Evolutionary conservation across 2,797 vertebrate genomes (phyloP).

Genomic region (Cetoscarus ocellatus): DNA sequence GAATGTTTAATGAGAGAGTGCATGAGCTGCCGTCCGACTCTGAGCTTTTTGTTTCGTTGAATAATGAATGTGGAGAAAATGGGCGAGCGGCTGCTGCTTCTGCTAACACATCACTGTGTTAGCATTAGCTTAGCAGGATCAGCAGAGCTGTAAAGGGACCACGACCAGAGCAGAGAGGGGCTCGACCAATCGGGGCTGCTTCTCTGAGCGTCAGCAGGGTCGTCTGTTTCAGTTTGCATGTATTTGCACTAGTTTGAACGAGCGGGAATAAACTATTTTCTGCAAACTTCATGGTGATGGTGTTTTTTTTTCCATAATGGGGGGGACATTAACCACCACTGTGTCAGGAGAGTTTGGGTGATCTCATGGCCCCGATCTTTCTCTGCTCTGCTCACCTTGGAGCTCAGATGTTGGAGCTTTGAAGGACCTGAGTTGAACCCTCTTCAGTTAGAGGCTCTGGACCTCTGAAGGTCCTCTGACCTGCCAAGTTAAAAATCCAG

Average conservation of each 20-base stretch:
- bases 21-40: constrained; percentile 74
- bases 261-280: constrained; percentile 73
- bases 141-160: constrained; percentile 14
- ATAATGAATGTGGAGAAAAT: constrained; percentile 81
- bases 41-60: constrained; percentile 79
- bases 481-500: no score
- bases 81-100: constrained; percentile 57
- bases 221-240: constrained; percentile 76
- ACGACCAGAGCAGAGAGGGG: constrained; percentile 17
- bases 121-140: constrained; percentile 36
- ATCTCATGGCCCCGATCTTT: no score
- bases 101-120: constrained; percentile 48
- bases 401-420: no score
- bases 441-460: no score
- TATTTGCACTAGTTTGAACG: constrained; percentile 82
- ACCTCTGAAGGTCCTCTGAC: no score
- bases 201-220: constrained; percentile 50
- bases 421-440: no score
- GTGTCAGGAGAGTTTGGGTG: no score
- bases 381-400: no score
- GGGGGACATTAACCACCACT: no score
- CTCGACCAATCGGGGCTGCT: neutral
- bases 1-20: constrained; percentile 70
- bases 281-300: constrained; percentile 19
- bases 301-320: no score